Evolutionary conservation across 2,113 vertebrate genomes (phyloP), one percentile per base, ranked within the genome.

Genomic region (Bubo blakistoni): DNA sequence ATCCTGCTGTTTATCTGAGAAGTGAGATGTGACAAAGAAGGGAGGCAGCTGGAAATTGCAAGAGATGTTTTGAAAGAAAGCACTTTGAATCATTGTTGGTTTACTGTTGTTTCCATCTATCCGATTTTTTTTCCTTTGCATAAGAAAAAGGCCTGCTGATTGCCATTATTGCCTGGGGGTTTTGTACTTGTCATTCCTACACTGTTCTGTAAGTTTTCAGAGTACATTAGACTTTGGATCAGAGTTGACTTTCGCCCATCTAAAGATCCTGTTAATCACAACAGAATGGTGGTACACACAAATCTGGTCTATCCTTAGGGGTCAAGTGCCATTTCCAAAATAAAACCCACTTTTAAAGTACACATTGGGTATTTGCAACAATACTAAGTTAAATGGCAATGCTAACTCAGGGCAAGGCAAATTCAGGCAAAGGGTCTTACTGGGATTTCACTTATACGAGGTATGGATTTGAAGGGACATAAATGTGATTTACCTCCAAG

Each of bases 401-500:
- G 46, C 44, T 57, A 65, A 46, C 61, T 11, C 76, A n/a, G 55
- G 55, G 20, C 55, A 51, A 86, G 59, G 65, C 46, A 49, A 61
- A 51, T 10, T 17, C 87, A 81, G 49, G 65, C 30, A 83, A 61
- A 77, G 44, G 16, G 5, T 19, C 58, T 54, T 7, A 2, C 40
- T 85, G 40, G 32, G 42, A 38, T 54, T 72, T 73, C 58, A 29
- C 74, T 85, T 46, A 13, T 0, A 32, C 2, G 61, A 52, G 38
- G 7, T 7, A 24, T 5, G 57, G 61, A 74, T 81, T 49, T 46
- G 73, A 78, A 83, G 26, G 55, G 73, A 58, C 62, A 76, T 57
- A 91, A 93, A 93, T 51, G n/a, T 78, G 85, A 92, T 95, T 96
- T 93, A 94, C 42, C n/a, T 71, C 24, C 66, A 16, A 52, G 46